Evolutionary conservation across 2,888 invertebrate genomes (phyloP).

Genomic region (Drosophila phalerata): DNA sequence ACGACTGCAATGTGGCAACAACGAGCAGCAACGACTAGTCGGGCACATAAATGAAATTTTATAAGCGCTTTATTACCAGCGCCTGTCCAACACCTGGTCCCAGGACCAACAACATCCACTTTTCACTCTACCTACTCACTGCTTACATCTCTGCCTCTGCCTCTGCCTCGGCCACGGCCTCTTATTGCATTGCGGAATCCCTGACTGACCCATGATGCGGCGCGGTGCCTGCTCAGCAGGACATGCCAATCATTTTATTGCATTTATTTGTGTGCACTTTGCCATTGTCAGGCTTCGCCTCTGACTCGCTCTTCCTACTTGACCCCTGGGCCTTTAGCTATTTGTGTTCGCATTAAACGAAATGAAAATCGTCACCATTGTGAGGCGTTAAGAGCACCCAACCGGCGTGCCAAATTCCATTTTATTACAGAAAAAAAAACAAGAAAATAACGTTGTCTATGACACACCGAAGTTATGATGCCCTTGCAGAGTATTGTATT

Average conservation of each 20-base stretch:
- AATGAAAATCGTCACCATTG: constrained; percentile 71
- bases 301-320: background rate
- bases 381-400: constrained; percentile 72
- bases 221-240: constrained; percentile 49
- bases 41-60: constrained; percentile 77
- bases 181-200: constrained; percentile 6
- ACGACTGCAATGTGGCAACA: constrained; percentile 19
- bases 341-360: constrained; percentile 73
- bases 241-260: constrained; percentile 80
- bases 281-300: constrained; percentile 65
- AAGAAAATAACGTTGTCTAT: background rate
- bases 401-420: constrained; percentile 76
- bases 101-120: constrained; percentile 1
- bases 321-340: constrained; percentile 29
- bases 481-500: background rate
- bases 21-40: constrained; percentile 18
- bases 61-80: constrained; percentile 80
- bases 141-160: constrained; percentile 3
- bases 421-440: constrained; percentile 63
- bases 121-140: background rate
- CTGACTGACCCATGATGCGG: constrained; percentile 3
- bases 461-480: background rate
- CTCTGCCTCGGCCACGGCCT: background rate
- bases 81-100: constrained; percentile 62
- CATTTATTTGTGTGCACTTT: constrained; percentile 79